phyloP scores from a whole-genome alignment of 2,113 vertebrate genomes.

The Notarius quadriscutis region DNA sequence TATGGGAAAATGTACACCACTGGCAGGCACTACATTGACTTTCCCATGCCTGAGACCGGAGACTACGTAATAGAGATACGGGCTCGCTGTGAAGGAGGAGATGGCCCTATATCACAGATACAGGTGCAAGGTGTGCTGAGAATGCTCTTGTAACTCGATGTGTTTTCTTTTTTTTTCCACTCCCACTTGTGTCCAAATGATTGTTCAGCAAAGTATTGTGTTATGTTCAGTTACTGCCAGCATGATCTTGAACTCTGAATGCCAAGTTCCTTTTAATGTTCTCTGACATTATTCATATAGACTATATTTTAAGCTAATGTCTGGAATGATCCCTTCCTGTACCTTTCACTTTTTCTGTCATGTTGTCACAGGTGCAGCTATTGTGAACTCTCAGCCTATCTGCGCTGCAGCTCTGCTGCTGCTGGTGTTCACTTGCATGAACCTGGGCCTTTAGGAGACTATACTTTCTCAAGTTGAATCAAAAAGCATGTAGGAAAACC shows the following conservation, averaged over 20 bases:
- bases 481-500: conserved; percentile 65
- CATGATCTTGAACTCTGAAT: not conserved
- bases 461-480: conserved; percentile 57
- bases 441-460: conserved; percentile 77
- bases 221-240: not conserved
- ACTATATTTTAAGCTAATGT: not conserved
- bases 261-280: not conserved
- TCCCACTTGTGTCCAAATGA: not conserved
- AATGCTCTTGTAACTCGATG: not conserved
- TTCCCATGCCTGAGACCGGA: conserved; percentile 87
- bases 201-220: not conserved
- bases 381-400: conserved; percentile 61
- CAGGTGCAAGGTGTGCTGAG: conserved; percentile 74
- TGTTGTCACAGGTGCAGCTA: conserved; percentile 68
- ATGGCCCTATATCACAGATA: conserved; percentile 89
- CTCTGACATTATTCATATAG: not conserved
- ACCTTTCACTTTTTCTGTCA: not conserved
- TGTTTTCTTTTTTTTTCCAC: not conserved
- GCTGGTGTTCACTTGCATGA: conserved; percentile 76
- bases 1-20: conserved; percentile 90
- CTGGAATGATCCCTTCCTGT: not conserved
- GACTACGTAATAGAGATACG: conserved; percentile 92
- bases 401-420: conserved; percentile 76
- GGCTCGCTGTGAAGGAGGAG: conserved; percentile 93
- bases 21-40: conserved; percentile 90